Evolutionary conservation across 2,888 invertebrate species (phyloP).

Genomic region (Pterobdella sp.): DNA sequence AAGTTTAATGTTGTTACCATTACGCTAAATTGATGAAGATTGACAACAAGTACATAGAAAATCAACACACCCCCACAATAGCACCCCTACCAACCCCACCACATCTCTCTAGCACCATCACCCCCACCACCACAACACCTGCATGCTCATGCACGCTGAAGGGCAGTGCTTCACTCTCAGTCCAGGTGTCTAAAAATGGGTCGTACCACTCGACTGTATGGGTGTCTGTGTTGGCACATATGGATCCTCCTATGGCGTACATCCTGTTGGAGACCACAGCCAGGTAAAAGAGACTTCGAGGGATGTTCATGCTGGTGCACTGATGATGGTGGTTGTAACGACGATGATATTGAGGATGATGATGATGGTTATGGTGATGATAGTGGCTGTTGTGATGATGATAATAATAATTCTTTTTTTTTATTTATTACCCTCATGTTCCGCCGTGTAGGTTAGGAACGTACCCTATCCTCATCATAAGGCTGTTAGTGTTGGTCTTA

Average conservation of each 20-base stretch:
- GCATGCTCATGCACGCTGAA: constrained; percentile 44
- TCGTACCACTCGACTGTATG: constrained; percentile 43
- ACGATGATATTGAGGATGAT: too few species aligned
- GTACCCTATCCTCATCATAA: too few species aligned
- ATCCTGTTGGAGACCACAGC: constrained; percentile 40
- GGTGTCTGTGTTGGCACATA: constrained; percentile 37
- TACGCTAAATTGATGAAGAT: background rate
- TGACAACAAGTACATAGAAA: background rate
- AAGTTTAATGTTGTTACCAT: background rate
- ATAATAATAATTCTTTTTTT: too few species aligned
- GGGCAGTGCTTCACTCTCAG: constrained; percentile 38
- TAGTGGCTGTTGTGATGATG: too few species aligned
- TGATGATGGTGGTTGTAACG: background rate
- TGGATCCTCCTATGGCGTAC: constrained; percentile 46
- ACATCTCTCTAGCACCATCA: background rate
- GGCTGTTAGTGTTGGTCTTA: too few species aligned
- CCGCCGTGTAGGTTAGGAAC: too few species aligned
- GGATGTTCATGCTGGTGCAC: constrained; percentile 41
- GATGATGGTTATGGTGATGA: too few species aligned
- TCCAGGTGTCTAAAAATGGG: constrained; percentile 41
- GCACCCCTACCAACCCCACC: background rate
- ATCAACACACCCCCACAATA: background rate
- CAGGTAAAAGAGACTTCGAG: constrained; percentile 45
- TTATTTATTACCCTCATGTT: too few species aligned
- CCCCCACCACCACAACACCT: constrained; percentile 36